Evolutionary conservation across 2,797 vertebrate genomes (phyloP).

Genomic region (Phoxinus dragarum): DNA sequence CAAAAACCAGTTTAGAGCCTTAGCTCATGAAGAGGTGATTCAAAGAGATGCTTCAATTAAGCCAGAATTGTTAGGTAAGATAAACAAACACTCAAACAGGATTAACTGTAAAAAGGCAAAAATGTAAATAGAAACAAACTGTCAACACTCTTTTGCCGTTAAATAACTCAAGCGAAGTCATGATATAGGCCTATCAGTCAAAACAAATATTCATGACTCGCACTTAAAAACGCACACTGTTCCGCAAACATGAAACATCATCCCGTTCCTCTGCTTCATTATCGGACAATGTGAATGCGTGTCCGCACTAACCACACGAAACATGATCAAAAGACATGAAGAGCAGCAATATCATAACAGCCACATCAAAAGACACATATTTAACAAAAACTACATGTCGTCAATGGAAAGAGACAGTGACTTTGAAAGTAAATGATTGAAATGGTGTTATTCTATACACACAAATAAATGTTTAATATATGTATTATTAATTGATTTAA

Average conservation of each 20-base stretch:
- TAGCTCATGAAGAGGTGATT: neutral
- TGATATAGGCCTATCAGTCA: neutral
- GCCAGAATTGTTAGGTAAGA: neutral
- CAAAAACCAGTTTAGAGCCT: neutral
- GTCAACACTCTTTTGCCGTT: neutral
- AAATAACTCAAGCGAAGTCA: neutral
- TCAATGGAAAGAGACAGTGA: neutral
- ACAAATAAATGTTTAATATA: neutral
- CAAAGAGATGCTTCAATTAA: neutral
- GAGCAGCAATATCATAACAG: neutral
- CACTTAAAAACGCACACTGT: neutral
- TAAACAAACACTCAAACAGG: neutral
- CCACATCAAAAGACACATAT: constrained; percentile 26
- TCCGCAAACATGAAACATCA: constrained; percentile 40
- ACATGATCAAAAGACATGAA: neutral
- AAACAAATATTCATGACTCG: neutral
- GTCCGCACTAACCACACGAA: neutral
- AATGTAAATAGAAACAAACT: neutral
- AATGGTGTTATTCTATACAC: neutral
- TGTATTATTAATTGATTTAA: too few species aligned
- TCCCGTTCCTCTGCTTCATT: neutral
- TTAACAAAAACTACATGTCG: constrained; percentile 10
- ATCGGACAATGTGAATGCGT: neutral
- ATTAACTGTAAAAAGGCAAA: neutral
- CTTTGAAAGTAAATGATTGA: neutral